These are phyloP conservation scores for Plecotus auritus DNA, from an alignment of 2,113 vertebrate species.

Conservation along the genomic window DNA sequence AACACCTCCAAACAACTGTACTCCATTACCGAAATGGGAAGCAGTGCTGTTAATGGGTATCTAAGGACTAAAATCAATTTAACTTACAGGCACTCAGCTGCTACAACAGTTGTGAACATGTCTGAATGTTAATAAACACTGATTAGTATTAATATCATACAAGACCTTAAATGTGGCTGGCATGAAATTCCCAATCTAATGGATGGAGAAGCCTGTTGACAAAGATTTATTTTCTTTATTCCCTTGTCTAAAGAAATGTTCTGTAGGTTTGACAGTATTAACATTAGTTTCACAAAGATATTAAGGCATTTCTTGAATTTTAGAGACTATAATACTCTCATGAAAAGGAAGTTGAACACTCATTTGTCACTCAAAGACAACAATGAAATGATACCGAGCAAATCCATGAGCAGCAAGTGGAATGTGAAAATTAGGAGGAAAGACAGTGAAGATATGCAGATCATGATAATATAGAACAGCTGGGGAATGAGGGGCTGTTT, in stretches of 20 bases:
- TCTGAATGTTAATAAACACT: constrained; percentile 78
- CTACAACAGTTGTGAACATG: constrained; percentile 78
- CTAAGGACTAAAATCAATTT: constrained; percentile 79
- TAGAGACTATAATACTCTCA: background rate
- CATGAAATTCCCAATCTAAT: constrained; percentile 65
- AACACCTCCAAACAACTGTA: constrained; percentile 77
- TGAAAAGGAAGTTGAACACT: background rate
- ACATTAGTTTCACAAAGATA: constrained; percentile 25
- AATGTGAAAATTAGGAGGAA: constrained; percentile 13
- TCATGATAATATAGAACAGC: background rate
- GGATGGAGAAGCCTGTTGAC: constrained; percentile 42
- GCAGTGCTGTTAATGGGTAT: constrained; percentile 72
- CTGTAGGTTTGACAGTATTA: constrained; percentile 11
- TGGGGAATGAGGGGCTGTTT: background rate
- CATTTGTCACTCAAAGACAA: constrained; percentile 29
- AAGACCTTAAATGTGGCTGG: constrained; percentile 68
- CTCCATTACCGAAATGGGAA: constrained; percentile 77
- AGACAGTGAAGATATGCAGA: background rate
- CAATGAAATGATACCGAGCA: background rate
- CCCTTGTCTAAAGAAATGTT: background rate
- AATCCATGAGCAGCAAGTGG: background rate
- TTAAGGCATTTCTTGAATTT: background rate
- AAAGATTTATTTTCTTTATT: constrained; percentile 52
- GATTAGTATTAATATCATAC: constrained; percentile 79
- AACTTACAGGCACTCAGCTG: constrained; percentile 77